Evolutionary conservation across 1,140 invertebrate species (phyloP), one percentile per base, ranked within the genome.

Genomic region (Tetranychus cinnabarinus): DNA sequence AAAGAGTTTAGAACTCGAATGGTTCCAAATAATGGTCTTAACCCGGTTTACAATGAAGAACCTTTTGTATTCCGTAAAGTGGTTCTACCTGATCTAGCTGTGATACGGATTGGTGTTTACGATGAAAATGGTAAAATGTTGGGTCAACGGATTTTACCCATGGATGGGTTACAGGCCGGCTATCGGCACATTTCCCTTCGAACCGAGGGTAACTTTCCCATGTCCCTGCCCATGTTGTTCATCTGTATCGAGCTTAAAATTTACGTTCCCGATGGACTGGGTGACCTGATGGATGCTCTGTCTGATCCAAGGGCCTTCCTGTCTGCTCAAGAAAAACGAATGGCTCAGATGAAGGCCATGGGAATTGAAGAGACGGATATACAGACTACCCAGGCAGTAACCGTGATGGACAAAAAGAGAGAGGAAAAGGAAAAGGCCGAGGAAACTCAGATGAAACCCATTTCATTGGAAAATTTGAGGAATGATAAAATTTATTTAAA

Each of bases 241-340:
- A 97, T 93, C 73, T 90, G 96, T 72, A 95, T 99, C 68, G 91
- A 97, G 73, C 81, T 98, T 50, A 98, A 98, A 77, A 99, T 98
- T 66, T 99, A 99, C 76, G 92, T 98, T 62, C 96, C 96, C 58
- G 95, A 98, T 77, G 95, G 95, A 61, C 86, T 97, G 71, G 89
- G 92, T 80, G 87, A 87, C 72, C 86, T 98, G 69, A 97, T 98
- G 84, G 91, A 93, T 65, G 92, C 93, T 8, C 74, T 98, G 59
- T 92, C 90, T 46, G 93, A 96, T 72, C 95, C 95, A 0, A 78
- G 88, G 65, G 90, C 88, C 45, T 93, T 91, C 72, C 79, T 89
- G 67, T 86, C 85, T 3, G 83, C 85, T n/a, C 85, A 78, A 76
- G 81, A 88, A 66, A 89, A 90, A 70, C 77, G 87, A 64, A 82